Base-by-base conservation (phyloP, 2,113 vertebrate species). In the Aegithalos caudatus region DNA sequence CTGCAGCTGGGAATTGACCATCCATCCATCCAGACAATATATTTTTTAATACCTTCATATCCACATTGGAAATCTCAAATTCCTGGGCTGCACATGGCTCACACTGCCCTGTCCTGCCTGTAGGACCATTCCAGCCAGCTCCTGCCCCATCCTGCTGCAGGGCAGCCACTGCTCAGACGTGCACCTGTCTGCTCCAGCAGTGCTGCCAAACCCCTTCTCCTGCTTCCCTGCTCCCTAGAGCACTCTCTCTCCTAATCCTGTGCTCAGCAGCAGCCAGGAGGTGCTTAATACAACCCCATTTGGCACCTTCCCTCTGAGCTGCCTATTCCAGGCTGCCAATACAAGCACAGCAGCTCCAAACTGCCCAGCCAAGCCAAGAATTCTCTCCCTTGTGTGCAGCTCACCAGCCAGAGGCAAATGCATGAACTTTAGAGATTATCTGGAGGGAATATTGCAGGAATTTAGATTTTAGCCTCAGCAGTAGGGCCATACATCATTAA, bases 401-500 rank as follows among this genome's bases (percentile, higher is more conserved):
- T 81, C 3, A 0, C 82, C 60, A 88, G 90, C 86, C 92, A 92
- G 92, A 95, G 91, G 96, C 71, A 90, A 96, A 96, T n/a, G 81
- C 67, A 35, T 81, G 95, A 96, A 96, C 86, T 95, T 92, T 29
- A 73, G 80, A 70, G 90, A 93, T 90, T 95, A 92, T 62, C 91
- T 90, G 79, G 80, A 69, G 64, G 76, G 91, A 92, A 90, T 93
- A 88, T 93, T 95, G 64, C 92, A 95, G 85, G 90, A 94, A 96
- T 94, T 96, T 62, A 88, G 67, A 81, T 93, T 95, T 90, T 53
- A 86, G 88, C 82, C 1, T 0, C 88, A 80, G 80, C 76, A 58
- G 72, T 74, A 92, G 51, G 80, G 51, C 72, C 60, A 51, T 97
- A 90, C 77, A 94, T 96, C 96, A 96, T 88, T 86, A 93, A 95